phyloP scores from a whole-genome alignment of 2,797 vertebrate genomes.

The Enteromius paludinosus region DNA sequence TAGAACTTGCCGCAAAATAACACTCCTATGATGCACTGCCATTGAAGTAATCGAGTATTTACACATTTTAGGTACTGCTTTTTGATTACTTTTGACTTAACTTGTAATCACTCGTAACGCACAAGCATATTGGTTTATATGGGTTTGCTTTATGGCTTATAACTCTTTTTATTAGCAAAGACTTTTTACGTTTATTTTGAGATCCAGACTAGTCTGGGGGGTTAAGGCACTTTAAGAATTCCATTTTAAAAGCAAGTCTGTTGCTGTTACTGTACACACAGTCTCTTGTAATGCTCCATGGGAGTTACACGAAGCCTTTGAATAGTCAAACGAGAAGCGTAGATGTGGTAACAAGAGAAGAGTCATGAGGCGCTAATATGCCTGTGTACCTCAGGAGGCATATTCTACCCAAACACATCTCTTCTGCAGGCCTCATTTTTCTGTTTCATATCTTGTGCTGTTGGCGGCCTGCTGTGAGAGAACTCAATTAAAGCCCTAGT shows the following conservation, averaged over 20 bases:
- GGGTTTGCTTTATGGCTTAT: not conserved
- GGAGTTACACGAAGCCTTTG: not conserved
- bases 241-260: not conserved
- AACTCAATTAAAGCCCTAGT: constrained; percentile 41
- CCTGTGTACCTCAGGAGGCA: not conserved
- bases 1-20: too few relatives aligned
- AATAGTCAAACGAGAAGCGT: not conserved
- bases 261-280: not conserved
- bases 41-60: too few relatives aligned
- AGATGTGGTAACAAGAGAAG: constrained; percentile 8
- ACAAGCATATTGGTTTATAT: not conserved
- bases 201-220: not conserved
- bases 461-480: constrained; percentile 27
- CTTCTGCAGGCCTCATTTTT: constrained; percentile 8
- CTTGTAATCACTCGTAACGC: not conserved
- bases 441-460: constrained; percentile 17
- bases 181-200: not conserved
- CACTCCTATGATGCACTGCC: too few relatives aligned
- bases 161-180: not conserved
- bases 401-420: constrained; percentile 22
- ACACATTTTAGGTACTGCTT: not conserved
- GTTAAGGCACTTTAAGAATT: not conserved
- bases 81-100: not conserved
- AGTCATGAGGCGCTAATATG: constrained; percentile 8
- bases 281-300: not conserved